Percentiles rank a stretch among this genome's conserved stretches.
These are phyloP conservation scores for Myiozetetes cayanensis DNA, from an alignment of 2,113 vertebrate genomes.

Conservation along the genomic window DNA sequence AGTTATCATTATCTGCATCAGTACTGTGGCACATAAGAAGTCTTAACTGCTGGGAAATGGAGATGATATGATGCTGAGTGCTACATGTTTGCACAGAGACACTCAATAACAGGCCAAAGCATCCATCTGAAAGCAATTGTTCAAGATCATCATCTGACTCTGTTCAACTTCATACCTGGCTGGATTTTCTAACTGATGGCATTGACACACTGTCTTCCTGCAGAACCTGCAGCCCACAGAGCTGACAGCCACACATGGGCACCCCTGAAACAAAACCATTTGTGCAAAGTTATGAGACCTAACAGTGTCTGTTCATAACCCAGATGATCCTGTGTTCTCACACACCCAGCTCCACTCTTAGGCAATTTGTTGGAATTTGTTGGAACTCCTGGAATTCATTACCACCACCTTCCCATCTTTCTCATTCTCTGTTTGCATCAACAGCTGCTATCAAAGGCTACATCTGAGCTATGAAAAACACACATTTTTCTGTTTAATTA, in stretches of 20 bases:
- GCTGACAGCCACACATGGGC: accelerated
- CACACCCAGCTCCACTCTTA: not conserved
- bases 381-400: not conserved
- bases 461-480: not conserved
- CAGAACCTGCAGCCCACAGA: not conserved
- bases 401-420: not conserved
- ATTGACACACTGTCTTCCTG: not conserved
- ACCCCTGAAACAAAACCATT: not conserved
- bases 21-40: not conserved
- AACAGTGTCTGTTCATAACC: not conserved
- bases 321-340: not conserved
- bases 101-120: not conserved
- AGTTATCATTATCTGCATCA: not conserved
- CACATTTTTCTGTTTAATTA: not conserved
- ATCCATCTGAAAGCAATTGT: not conserved
- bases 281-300: not conserved
- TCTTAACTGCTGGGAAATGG: not conserved
- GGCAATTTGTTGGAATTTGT: not conserved
- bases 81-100: not conserved
- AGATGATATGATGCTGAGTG: not conserved
- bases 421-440: not conserved
- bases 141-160: not conserved
- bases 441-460: not conserved
- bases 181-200: not conserved
- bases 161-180: not conserved